Evolutionary conservation across 1,140 invertebrate genomes (phyloP), one percentile per base, ranked within the genome.

Genomic region (Cydia strobilella): DNA sequence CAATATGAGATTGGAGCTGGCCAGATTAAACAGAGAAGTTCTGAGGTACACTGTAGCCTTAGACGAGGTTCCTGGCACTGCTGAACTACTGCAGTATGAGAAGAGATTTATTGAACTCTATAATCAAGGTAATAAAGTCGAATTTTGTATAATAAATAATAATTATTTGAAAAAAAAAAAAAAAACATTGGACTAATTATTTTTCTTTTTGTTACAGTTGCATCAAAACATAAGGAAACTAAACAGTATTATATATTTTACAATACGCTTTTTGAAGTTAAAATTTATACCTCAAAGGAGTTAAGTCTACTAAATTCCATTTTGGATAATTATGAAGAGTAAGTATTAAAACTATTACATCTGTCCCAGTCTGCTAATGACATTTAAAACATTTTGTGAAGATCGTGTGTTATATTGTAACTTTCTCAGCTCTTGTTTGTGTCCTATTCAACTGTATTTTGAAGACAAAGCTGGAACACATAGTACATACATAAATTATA

Each of bases 221-320:
- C 97, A 76, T 96, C 96, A 31, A 99, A 98, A 84, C 98, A 99
- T 84, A 96, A 97, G 87, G 98, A 99, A 94, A 99, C 98, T 0
- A 99, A 99, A 90, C 98, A 99, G 93, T 99, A 98, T 94, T 99
- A 98, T 87, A 98, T 97, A 35, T 94, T 99, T 73, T 98, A 99
- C 89, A 99, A 99, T 92, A 98, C 97, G 5, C 93, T 99, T n/a
- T 96, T 98, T 88, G 98, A 99, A 93, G 97, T 97, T 4, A 97
- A 97, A 89, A 93, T 96, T 31, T 99, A 99, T 92, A 94, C 99
- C 77, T 96, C 96, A 65, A 99, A 98, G 88, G 98, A 99, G 93
- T 94, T 99, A 54, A 95, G 96, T 23, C 92, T 99, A 54, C 91
- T 99, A 6, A 99, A 99, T 94, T 99, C 98, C 0, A 98, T 99